Evolutionary conservation across 2,113 vertebrate genomes (phyloP).

Genomic region (Synchiropus splendidus): DNA sequence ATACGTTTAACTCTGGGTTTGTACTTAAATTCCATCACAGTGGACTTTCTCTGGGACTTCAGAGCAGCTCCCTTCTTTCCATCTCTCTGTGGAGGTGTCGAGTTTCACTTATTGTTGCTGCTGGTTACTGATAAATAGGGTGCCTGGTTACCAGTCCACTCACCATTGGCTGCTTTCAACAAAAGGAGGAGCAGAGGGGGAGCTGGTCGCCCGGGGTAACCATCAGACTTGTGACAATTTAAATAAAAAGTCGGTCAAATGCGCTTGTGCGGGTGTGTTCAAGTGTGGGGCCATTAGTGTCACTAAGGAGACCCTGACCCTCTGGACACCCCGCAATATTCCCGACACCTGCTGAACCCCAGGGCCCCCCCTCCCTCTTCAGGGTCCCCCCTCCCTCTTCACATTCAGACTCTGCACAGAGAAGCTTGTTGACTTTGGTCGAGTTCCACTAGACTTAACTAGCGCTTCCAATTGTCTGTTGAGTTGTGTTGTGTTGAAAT

Average conservation of each 20-base stretch:
- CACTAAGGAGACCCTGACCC: slow-evolving; percentile 21
- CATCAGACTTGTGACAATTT: slow-evolving; percentile 49
- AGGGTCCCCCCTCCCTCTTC: slow-evolving; percentile 7
- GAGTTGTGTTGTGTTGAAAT: no score
- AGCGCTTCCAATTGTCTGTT: no score
- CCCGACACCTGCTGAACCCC: slow-evolving; percentile 41
- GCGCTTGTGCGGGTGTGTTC: slow-evolving; percentile 29
- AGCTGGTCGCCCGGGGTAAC: slow-evolving; percentile 45
- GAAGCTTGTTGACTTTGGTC: no score
- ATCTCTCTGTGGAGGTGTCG: slow-evolving; percentile 46
- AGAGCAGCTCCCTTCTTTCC: slow-evolving; percentile 20
- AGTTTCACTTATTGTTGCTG: slow-evolving; percentile 60
- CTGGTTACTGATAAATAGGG: slow-evolving; percentile 66
- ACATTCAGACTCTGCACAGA: no score
- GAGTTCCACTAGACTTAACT: no score
- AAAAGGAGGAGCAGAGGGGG: slow-evolving; percentile 21
- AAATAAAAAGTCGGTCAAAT: slow-evolving; percentile 37
- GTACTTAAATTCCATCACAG: slow-evolving; percentile 10
- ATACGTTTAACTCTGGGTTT: no score
- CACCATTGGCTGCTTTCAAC: slow-evolving; percentile 56
- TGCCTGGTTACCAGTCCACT: slow-evolving; percentile 55
- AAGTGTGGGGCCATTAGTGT: slow-evolving; percentile 6
- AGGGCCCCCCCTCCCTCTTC: slow-evolving; percentile 7
- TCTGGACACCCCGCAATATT: slow-evolving; percentile 15
- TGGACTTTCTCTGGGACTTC: slow-evolving; percentile 11